Percentiles rank a stretch among this genome's conserved stretches.
Conservation (phyloP, 2,797 vertebrate genomes). For the Phoebastria nigripes region DNA sequence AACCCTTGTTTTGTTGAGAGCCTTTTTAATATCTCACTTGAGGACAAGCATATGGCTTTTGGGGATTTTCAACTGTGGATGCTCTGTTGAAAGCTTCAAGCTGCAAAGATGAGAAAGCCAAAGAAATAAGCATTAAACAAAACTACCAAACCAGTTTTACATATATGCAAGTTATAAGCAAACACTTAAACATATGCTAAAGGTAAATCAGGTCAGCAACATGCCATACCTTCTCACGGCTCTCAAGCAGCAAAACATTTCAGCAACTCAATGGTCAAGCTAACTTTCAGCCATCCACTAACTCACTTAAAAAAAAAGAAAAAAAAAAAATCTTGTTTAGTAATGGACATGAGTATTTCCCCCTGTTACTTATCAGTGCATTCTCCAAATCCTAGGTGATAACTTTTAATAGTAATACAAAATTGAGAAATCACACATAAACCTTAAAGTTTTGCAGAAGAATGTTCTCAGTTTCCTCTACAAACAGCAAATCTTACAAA, state of each 20-base stretch:
- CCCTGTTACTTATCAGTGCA: neutral
- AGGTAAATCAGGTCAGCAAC: neutral
- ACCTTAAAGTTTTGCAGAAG: neutral
- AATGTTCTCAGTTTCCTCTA: neutral
- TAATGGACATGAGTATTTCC: neutral
- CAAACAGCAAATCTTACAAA: neutral
- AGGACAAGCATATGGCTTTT: neutral
- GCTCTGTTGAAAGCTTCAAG: neutral
- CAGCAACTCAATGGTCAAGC: conserved; percentile 31
- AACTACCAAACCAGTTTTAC: neutral
- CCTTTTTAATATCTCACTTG: neutral
- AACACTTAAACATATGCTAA: neutral
- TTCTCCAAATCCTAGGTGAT: neutral
- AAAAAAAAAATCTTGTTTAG: neutral
- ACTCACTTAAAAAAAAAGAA: conserved; percentile 32
- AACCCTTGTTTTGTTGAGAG: neutral
- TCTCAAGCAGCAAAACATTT: conserved; percentile 76
- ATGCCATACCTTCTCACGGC: conserved; percentile 72
- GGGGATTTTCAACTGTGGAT: neutral
- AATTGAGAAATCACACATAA: neutral
- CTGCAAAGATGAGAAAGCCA: neutral
- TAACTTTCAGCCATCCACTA: conserved; percentile 59
- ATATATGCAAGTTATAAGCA: neutral
- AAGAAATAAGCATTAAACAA: neutral
- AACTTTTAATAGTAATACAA: neutral